These are phyloP conservation scores for Hexactinellida sp. DNA, from an alignment of 37 sponge, comb jelly and placozoan species.

Conservation along the genomic window DNA sequence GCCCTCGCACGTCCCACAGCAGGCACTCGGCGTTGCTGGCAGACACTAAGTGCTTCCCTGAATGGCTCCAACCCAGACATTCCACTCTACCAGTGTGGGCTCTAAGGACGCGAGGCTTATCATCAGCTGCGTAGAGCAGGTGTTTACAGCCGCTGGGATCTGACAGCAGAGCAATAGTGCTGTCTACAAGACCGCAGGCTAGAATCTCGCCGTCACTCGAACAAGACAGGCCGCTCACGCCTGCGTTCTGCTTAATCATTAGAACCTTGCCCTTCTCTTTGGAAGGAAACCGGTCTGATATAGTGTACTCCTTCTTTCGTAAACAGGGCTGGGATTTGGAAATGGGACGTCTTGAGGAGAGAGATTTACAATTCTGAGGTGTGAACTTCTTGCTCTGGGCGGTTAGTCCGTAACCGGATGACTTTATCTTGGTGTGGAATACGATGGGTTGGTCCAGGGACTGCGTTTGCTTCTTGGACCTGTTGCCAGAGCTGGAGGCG, in stretches of 20 bases:
- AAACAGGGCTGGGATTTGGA: constrained; percentile 11
- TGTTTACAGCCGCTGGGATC: background rate
- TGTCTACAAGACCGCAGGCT: background rate
- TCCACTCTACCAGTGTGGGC: background rate
- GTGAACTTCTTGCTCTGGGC: constrained; percentile 20
- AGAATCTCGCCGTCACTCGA: background rate
- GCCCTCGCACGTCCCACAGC: background rate
- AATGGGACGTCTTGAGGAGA: background rate
- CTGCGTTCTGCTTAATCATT: background rate
- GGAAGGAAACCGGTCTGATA: background rate
- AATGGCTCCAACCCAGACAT: background rate
- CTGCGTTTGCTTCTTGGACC: background rate
- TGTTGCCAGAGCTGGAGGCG: background rate
- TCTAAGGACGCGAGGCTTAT: background rate
- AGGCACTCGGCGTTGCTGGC: constrained; percentile 14
- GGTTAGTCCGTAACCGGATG: constrained; percentile 64
- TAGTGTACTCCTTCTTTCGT: background rate
- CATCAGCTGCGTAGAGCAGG: background rate
- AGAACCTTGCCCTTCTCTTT: background rate
- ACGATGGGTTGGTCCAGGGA: constrained; percentile 59
- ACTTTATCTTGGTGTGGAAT: constrained; percentile 63
- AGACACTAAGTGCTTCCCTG: background rate
- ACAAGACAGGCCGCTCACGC: background rate
- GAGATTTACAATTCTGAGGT: background rate
- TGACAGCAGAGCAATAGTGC: background rate